A percentile compares a stretch with the other conserved stretches of the same genome.
Evolutionary conservation across 2,888 invertebrate genomes (phyloP).

Genomic region (Melangyna quadrimaculata): DNA sequence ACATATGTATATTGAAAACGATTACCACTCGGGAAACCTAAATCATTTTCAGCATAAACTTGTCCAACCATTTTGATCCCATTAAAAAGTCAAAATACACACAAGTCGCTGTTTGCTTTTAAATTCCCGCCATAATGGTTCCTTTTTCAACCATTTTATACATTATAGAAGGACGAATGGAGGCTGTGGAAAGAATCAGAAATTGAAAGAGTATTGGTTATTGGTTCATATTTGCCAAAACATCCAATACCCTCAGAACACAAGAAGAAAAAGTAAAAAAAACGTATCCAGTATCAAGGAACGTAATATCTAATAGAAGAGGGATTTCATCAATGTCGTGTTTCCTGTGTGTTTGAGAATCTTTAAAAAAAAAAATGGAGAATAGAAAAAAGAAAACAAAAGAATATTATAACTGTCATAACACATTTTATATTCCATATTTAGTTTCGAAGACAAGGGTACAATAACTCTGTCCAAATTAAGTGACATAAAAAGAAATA

Average conservation of each 20-base stretch:
- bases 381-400: conserved; percentile 36
- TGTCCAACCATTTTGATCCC: conserved; percentile 67
- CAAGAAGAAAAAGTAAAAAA: neutral
- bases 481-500: conserved; percentile 63
- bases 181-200: neutral
- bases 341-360: conserved; percentile 18
- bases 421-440: conserved; percentile 65
- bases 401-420: conserved; percentile 68
- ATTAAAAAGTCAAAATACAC: conserved; percentile 66
- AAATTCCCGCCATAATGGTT: conserved; percentile 19
- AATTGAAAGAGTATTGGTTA: conserved; percentile 44
- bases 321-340: conserved; percentile 7
- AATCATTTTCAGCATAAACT: conserved; percentile 69
- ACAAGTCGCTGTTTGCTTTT: conserved; percentile 28
- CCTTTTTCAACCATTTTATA: neutral
- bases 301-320: conserved; percentile 8
- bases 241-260: neutral
- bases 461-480: conserved; percentile 66
- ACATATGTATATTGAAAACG: conserved; percentile 43
- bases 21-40: conserved; percentile 64
- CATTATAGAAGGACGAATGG: neutral
- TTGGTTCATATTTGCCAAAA: conserved; percentile 26
- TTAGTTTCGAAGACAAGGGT: conserved; percentile 61
- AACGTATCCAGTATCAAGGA: neutral
- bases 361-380: neutral